phyloP scores from a whole-genome alignment of 2,888 invertebrate species.

The Temnothorax unifasciatus region DNA sequence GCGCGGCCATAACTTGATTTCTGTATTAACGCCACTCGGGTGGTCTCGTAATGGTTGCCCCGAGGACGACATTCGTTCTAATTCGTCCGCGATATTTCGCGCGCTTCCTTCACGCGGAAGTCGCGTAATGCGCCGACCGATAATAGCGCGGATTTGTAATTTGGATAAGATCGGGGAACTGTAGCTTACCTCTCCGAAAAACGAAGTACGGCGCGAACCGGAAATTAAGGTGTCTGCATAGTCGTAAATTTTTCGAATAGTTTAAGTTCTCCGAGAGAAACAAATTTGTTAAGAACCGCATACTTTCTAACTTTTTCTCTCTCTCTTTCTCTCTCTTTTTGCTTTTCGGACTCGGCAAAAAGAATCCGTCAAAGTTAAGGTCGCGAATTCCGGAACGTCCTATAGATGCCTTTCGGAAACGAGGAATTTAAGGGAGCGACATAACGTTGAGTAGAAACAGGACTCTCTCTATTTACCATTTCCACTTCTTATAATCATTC shows the following conservation, averaged over 20 bases:
- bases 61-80: conserved; percentile 31
- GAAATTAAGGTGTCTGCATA: conserved; percentile 42
- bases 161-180: conserved; percentile 27
- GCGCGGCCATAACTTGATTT: conserved; percentile 34
- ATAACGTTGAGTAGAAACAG: neutral
- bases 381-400: neutral
- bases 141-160: conserved; percentile 48
- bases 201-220: neutral
- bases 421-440: conserved; percentile 7
- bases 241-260: conserved; percentile 42
- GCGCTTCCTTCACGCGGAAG: conserved; percentile 17
- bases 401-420: neutral
- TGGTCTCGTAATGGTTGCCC: conserved; percentile 12
- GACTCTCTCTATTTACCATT: conserved; percentile 25
- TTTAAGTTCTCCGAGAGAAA: conserved; percentile 17
- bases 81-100: conserved; percentile 32
- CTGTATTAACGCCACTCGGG: conserved; percentile 13
- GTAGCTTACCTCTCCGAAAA: neutral
- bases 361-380: conserved; percentile 1
- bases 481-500: conserved; percentile 35
- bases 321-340: neutral
- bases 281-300: neutral
- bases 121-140: conserved; percentile 26
- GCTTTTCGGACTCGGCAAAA: neutral
- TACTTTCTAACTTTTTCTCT: neutral